A percentile compares a stretch with the other conserved stretches of the same genome.
These are phyloP conservation scores for Pseudorasbora parva DNA, from an alignment of 2,113 vertebrate genomes.

Conservation along the genomic window DNA sequence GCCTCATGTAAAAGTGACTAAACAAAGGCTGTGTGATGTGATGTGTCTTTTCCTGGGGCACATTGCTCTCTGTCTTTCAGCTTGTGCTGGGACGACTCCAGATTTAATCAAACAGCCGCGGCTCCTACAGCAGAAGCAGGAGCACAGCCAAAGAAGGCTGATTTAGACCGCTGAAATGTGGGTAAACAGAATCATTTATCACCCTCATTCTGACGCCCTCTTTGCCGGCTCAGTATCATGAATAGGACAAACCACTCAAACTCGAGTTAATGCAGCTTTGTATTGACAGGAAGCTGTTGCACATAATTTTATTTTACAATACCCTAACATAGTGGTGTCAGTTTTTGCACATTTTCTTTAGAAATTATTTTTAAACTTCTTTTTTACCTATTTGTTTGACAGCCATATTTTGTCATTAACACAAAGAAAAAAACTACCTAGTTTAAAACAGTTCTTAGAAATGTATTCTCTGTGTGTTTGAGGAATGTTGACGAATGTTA, in stretches of 20 bases:
- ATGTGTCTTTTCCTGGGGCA: slow-evolving; percentile 53
- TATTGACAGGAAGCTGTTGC: neutral
- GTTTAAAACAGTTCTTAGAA: neutral
- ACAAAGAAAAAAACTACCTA: neutral
- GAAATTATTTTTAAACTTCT: neutral
- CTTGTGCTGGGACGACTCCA: slow-evolving; percentile 54
- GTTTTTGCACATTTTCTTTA: neutral
- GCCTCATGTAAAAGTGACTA: slow-evolving; percentile 55
- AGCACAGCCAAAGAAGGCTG: slow-evolving; percentile 55
- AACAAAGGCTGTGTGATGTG: slow-evolving; percentile 54
- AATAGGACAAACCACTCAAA: slow-evolving; percentile 57
- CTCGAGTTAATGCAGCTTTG: slow-evolving; percentile 55
- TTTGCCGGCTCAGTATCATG: slow-evolving; percentile 51
- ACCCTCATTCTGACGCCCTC: slow-evolving; percentile 46
- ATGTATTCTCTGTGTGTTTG: neutral
- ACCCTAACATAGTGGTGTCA: neutral
- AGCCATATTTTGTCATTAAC: neutral
- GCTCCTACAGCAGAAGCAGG: slow-evolving; percentile 62
- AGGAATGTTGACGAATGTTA: no score
- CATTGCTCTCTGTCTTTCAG: slow-evolving; percentile 48
- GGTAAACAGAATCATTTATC: slow-evolving; percentile 65
- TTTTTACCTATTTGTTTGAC: neutral
- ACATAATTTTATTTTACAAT: neutral
- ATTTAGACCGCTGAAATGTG: slow-evolving; percentile 65
- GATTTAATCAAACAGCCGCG: slow-evolving; percentile 56